phyloP scores from a whole-genome alignment of 30 jellyfish, hydroid and myxozoan genomes.

The Aurelia sp. region DNA sequence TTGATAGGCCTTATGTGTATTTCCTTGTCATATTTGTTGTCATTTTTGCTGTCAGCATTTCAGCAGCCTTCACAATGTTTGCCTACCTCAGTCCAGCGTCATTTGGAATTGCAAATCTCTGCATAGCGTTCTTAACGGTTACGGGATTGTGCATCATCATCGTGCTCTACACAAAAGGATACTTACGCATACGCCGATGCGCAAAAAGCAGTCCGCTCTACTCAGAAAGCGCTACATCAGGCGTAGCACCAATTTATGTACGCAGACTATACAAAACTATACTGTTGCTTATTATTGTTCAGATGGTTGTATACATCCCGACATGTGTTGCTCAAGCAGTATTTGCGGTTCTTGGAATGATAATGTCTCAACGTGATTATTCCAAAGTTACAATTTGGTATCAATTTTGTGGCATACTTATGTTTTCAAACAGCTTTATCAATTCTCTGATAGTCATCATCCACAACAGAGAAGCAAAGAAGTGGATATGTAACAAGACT shows the following conservation, averaged over 20 bases:
- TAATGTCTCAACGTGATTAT: too few species aligned
- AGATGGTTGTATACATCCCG: constrained; percentile 2
- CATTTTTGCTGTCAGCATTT: background rate
- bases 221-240: background rate
- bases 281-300: background rate
- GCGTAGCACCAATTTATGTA: background rate
- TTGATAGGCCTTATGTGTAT: background rate
- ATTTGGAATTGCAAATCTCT: background rate
- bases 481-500: too few species aligned
- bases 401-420: too few species aligned
- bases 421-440: too few species aligned
- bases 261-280: background rate
- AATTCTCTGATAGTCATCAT: too few species aligned
- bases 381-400: too few species aligned
- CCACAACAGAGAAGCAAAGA: too few species aligned
- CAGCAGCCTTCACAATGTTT: background rate
- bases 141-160: background rate
- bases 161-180: background rate
- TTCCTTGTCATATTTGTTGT: background rate
- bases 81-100: background rate
- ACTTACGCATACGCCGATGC: background rate
- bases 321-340: too few species aligned
- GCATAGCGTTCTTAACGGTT: background rate
- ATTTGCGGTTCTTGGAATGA: too few species aligned
- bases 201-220: background rate